These are phyloP conservation scores for Plectrocnemia conspersa DNA, from an alignment of 1,140 invertebrate genomes.

Conservation along the genomic window DNA sequence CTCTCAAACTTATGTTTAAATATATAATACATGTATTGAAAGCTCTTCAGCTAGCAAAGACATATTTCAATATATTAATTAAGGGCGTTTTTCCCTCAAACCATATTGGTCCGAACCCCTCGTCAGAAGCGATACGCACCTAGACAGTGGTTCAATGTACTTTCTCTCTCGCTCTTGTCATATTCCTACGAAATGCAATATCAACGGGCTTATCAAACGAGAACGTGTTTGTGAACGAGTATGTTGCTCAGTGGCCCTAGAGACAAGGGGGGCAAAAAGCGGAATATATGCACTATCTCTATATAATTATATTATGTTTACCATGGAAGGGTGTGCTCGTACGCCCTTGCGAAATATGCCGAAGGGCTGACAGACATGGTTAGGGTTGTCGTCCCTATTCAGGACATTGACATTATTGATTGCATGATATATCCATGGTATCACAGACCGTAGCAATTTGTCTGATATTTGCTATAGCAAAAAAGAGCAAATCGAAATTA, in stretches of 20 bases:
- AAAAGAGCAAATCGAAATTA: too few relatives aligned
- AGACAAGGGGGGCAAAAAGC: conserved; percentile 2
- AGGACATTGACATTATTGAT: conserved; percentile 22
- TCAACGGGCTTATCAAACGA: conserved; percentile 11
- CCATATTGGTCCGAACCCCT: too few relatives aligned
- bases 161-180: too few relatives aligned
- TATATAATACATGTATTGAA: too few relatives aligned
- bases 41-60: too few relatives aligned
- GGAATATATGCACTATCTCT: conserved; percentile 7
- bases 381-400: not conserved
- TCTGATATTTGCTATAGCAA: too few relatives aligned
- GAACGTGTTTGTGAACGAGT: not conserved
- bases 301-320: conserved; percentile 18
- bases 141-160: conserved; percentile 20
- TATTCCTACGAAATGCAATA: conserved; percentile 6
- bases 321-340: conserved; percentile 11
- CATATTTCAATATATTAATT: too few relatives aligned
- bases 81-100: too few relatives aligned
- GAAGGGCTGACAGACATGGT: not conserved
- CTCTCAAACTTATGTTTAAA: too few relatives aligned
- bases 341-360: conserved; percentile 21
- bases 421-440: too few relatives aligned
- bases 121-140: too few relatives aligned
- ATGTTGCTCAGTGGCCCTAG: conserved; percentile 6
- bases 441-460: too few relatives aligned